A percentile compares a stretch with the other conserved stretches of the same genome.
phyloP scores from a whole-genome alignment of 1,140 invertebrate species.

The Pogonus chalceus region DNA sequence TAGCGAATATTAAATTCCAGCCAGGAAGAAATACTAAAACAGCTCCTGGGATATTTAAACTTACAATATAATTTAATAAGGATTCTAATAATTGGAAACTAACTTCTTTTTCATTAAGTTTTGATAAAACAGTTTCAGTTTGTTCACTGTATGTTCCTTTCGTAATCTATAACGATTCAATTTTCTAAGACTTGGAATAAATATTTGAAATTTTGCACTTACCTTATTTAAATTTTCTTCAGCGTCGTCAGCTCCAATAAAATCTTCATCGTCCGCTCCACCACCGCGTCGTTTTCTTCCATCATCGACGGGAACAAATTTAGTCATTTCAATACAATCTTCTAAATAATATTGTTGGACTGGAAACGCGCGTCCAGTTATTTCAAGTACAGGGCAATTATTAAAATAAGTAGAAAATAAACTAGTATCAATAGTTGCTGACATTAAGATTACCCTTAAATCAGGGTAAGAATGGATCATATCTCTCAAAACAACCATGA shows the following conservation, averaged over 20 bases:
- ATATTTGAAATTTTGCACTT: slow-evolving; percentile 12
- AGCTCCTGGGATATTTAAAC: slow-evolving; percentile 64
- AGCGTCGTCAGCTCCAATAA: slow-evolving; percentile 45
- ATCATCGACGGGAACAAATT: slow-evolving; percentile 66
- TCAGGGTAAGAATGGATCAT: slow-evolving; percentile 86
- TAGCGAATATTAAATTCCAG: slow-evolving; percentile 88
- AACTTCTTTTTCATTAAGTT: slow-evolving; percentile 79
- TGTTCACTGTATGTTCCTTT: slow-evolving; percentile 43
- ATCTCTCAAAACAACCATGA: slow-evolving; percentile 86
- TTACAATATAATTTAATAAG: slow-evolving; percentile 65
- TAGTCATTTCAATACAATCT: slow-evolving; percentile 73
- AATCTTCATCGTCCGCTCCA: slow-evolving; percentile 47
- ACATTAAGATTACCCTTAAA: slow-evolving; percentile 90
- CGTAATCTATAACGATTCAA: slow-evolving; percentile 22
- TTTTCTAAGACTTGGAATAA: not conserved
- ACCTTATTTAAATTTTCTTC: slow-evolving; percentile 75
- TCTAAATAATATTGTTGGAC: slow-evolving; percentile 85
- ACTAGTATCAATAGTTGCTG: slow-evolving; percentile 88
- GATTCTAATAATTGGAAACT: slow-evolving; percentile 86
- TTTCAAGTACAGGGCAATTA: slow-evolving; percentile 71
- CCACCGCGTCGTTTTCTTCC: slow-evolving; percentile 53
- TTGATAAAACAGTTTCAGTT: slow-evolving; percentile 61
- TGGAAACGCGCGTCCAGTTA: slow-evolving; percentile 68
- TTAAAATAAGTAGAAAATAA: slow-evolving; percentile 89
- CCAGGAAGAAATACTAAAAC: slow-evolving; percentile 88